Percentiles rank a stretch among this genome's conserved stretches.
Evolutionary conservation across 2,888 invertebrate species (phyloP).

Genomic region (Hyposoter dolosus): DNA sequence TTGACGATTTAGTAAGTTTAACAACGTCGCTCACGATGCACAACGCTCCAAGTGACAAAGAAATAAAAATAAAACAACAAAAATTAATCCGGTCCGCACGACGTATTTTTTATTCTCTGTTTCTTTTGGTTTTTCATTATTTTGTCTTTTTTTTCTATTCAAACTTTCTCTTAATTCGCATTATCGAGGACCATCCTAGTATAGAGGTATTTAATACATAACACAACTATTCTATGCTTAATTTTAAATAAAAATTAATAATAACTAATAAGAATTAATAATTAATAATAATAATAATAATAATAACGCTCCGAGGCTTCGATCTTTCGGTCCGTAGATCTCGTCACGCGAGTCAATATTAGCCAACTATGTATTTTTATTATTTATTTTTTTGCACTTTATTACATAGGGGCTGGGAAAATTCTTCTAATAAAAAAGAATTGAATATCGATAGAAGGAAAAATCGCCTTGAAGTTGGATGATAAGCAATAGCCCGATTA

Average conservation of each 20-base stretch:
- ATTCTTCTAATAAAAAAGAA: neutral
- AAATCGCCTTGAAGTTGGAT: neutral
- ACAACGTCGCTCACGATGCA: constrained; percentile 60
- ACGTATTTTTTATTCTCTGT: constrained; percentile 40
- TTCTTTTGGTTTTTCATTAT: constrained; percentile 18
- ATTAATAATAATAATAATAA: constrained; percentile 56
- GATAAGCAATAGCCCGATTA: neutral
- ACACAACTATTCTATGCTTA: constrained; percentile 56
- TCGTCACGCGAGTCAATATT: constrained; percentile 34
- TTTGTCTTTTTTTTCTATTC: neutral
- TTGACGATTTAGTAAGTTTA: constrained; percentile 81
- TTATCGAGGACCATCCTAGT: constrained; percentile 25
- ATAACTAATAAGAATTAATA: constrained; percentile 40
- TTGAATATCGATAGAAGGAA: neutral
- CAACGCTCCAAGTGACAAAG: neutral
- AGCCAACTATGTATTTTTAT: constrained; percentile 16
- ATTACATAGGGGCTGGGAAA: constrained; percentile 2
- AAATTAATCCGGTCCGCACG: constrained; percentile 27
- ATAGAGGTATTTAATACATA: constrained; percentile 47
- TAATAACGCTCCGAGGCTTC: constrained; percentile 54
- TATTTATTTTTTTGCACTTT: neutral
- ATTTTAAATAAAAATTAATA: constrained; percentile 49
- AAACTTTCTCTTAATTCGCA: neutral
- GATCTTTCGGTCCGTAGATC: constrained; percentile 40
- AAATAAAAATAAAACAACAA: constrained; percentile 6